Evolutionary conservation across 2,797 vertebrate species (phyloP).

Genomic region (Setipinna tenuifilis): DNA sequence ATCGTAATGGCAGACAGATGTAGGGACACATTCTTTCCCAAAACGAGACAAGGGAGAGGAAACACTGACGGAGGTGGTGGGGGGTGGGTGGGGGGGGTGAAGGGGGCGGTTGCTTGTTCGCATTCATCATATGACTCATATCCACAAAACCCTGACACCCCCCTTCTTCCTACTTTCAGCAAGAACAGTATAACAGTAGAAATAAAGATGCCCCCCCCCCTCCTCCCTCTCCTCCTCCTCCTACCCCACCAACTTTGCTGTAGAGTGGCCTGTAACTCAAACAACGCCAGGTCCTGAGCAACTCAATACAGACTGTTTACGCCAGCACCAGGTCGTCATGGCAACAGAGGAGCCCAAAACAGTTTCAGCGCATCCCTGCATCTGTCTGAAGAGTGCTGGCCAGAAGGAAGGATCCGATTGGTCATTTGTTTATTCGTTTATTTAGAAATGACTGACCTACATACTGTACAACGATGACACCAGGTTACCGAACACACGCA

Average conservation of each 20-base stretch:
- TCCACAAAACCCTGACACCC: background rate
- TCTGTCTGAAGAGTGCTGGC: background rate
- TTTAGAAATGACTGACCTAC: background rate
- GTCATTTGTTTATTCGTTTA: background rate
- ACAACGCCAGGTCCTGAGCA: background rate
- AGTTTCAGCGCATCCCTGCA: background rate
- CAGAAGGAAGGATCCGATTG: no score
- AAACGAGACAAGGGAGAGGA: background rate
- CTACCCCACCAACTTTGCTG: background rate
- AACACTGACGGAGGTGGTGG: background rate
- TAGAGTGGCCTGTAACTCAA: background rate
- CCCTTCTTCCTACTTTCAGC: background rate
- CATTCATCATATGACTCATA: background rate
- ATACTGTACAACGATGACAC: background rate
- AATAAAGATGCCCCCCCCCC: no score
- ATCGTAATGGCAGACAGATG: background rate
- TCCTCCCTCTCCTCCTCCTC: no score
- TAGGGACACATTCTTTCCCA: background rate
- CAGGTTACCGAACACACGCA: no score
- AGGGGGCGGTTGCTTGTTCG: background rate
- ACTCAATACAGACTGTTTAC: background rate
- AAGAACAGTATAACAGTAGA: background rate
- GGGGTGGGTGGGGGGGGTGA: no score
- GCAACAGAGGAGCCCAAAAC: background rate
- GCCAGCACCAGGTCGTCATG: background rate